Conservation (phyloP, 2,888 invertebrate species). For the Cremastobaeus sp. region DNA sequence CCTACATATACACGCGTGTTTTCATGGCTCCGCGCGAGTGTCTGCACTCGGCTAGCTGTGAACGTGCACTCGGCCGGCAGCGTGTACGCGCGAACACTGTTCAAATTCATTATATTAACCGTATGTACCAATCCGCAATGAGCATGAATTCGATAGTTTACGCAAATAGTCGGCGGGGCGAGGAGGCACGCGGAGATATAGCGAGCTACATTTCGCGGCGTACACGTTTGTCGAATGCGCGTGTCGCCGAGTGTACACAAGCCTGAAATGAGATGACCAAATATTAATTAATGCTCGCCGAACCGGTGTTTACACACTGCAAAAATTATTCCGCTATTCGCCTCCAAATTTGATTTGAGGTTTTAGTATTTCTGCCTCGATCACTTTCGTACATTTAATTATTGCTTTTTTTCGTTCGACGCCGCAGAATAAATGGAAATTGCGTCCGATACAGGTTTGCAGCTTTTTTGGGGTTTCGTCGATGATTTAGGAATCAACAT, state of each 20-base stretch:
- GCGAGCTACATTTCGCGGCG: slow-evolving; percentile 12
- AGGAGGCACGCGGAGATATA: slow-evolving; percentile 6
- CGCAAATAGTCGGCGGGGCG: slow-evolving; percentile 57
- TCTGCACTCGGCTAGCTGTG: not conserved
- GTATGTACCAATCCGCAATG: slow-evolving; percentile 52
- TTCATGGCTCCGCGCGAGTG: not conserved
- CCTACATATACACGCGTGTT: slow-evolving; percentile 47
- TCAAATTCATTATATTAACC: slow-evolving; percentile 50
- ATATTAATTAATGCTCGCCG: slow-evolving; percentile 59
- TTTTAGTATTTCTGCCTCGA: slow-evolving; percentile 29
- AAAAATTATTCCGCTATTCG: slow-evolving; percentile 47
- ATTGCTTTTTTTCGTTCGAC: slow-evolving; percentile 8
- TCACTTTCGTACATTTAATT: slow-evolving; percentile 31
- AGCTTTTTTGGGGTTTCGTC: slow-evolving; percentile 1
- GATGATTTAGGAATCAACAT: slow-evolving; percentile 19
- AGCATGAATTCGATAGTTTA: slow-evolving; percentile 60
- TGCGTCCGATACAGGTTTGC: slow-evolving; percentile 5
- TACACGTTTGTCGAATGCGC: slow-evolving; percentile 56
- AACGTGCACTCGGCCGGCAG: not conserved
- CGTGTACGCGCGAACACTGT: slow-evolving; percentile 29
- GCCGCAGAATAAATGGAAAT: slow-evolving; percentile 18
- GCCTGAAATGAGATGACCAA: slow-evolving; percentile 60
- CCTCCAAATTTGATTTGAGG: slow-evolving; percentile 45
- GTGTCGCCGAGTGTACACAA: slow-evolving; percentile 53
- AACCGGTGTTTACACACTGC: slow-evolving; percentile 48